phyloP scores from a whole-genome alignment of 2,113 vertebrate species.

The Notothenia coriiceps region DNA sequence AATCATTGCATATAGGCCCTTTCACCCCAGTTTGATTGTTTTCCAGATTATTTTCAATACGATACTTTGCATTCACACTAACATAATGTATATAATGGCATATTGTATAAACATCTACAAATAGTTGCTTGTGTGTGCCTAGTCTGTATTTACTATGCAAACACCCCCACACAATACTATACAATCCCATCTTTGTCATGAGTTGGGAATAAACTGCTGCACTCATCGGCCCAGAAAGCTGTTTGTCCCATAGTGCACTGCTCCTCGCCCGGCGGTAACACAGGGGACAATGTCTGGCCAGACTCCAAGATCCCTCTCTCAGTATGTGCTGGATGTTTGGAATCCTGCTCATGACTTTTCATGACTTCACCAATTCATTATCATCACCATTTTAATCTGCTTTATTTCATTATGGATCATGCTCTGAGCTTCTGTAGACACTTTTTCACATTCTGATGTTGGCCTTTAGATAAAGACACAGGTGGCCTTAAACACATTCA shows the following conservation, averaged over 20 bases:
- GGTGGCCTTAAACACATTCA: neutral
- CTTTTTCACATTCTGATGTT: neutral
- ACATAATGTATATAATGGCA: neutral
- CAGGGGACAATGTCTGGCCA: slow-evolving; percentile 39
- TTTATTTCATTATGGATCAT: neutral
- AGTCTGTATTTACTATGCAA: slow-evolving; percentile 18
- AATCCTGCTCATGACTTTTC: neutral
- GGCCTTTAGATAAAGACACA: neutral
- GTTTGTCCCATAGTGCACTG: slow-evolving; percentile 21
- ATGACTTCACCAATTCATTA: neutral
- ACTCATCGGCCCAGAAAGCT: slow-evolving; percentile 43
- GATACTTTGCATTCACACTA: neutral
- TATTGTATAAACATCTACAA: neutral
- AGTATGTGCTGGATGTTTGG: slow-evolving; percentile 4
- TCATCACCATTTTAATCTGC: neutral
- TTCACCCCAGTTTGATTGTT: neutral
- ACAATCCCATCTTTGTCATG: slow-evolving; percentile 61
- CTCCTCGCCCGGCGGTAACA: slow-evolving; percentile 15
- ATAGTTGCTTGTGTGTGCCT: neutral
- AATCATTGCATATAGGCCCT: neutral
- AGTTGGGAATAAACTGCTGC: slow-evolving; percentile 48
- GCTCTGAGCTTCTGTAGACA: neutral
- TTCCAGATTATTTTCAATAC: neutral
- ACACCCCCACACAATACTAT: neutral
- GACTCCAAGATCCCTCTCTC: slow-evolving; percentile 1